phyloP scores from a whole-genome alignment of 2,888 invertebrate species.

The Branchipolynoe longqiensis region DNA sequence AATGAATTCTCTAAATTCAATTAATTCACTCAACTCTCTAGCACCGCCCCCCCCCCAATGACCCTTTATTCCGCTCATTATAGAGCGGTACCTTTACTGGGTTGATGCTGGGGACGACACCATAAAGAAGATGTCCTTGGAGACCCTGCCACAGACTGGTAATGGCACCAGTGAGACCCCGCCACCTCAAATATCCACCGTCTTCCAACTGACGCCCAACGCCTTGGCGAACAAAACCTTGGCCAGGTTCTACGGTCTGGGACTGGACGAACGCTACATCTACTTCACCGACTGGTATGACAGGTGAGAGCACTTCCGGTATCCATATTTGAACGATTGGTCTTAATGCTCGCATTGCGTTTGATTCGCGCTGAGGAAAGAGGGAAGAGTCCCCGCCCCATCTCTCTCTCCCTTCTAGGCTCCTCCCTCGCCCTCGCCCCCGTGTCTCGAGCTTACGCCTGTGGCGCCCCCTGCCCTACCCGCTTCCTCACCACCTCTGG shows the following conservation, averaged over 20 bases:
- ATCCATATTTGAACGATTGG: neutral
- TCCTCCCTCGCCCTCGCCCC: too few relatives aligned
- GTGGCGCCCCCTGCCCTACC: too few relatives aligned
- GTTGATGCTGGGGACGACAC: slow-evolving; percentile 58
- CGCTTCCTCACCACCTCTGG: too few relatives aligned
- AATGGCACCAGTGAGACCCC: neutral
- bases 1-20: too few relatives aligned
- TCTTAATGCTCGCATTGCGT: neutral
- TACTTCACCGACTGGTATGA: slow-evolving; percentile 64
- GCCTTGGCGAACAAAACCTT: slow-evolving; percentile 7
- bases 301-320: slow-evolving; percentile 46
- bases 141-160: neutral
- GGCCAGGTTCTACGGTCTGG: slow-evolving; percentile 58
- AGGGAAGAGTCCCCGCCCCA: too few relatives aligned
- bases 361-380: neutral
- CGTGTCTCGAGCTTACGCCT: too few relatives aligned
- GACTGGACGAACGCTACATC: slow-evolving; percentile 62
- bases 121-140: slow-evolving; percentile 9
- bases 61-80: too few relatives aligned
- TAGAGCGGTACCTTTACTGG: slow-evolving; percentile 61
- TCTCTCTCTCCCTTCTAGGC: too few relatives aligned
- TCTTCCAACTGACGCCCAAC: neutral
- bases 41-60: too few relatives aligned
- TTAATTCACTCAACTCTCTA: too few relatives aligned
- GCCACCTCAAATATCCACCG: neutral